Evolutionary conservation across 2,888 invertebrate species (phyloP).

Genomic region (Endotricha flammealis): DNA sequence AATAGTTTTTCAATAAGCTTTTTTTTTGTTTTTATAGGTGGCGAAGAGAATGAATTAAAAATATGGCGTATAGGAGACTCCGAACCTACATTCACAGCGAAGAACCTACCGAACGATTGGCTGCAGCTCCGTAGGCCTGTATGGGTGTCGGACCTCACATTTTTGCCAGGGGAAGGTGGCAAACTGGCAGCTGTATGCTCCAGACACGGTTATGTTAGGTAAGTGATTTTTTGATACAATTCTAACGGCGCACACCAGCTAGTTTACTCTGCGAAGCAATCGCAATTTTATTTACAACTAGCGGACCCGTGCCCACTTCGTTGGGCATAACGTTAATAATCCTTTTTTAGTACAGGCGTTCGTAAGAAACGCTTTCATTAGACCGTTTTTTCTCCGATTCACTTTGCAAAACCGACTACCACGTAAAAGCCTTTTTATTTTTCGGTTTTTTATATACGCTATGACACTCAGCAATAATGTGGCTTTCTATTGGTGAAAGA

Average conservation of each 20-base stretch:
- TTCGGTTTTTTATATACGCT: no score
- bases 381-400: no score
- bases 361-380: no score
- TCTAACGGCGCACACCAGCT: neutral
- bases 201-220: constrained; percentile 89
- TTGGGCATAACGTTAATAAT: no score
- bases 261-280: neutral
- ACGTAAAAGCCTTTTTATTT: no score
- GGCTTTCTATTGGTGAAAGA: no score
- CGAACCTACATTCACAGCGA: constrained; percentile 77
- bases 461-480: no score
- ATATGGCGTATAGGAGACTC: constrained; percentile 83
- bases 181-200: constrained; percentile 85
- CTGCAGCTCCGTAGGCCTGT: constrained; percentile 90
- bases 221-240: neutral
- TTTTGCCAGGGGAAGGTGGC: constrained; percentile 79
- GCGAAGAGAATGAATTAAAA: constrained; percentile 92
- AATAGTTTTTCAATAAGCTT: no score
- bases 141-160: constrained; percentile 91
- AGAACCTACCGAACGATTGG: constrained; percentile 90
- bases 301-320: no score
- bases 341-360: no score
- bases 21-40: constrained; percentile 83
- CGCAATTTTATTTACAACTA: no score
- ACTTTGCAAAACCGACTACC: no score